These are phyloP conservation scores for Bombus consobrinus DNA, from an alignment of 1,140 invertebrate species.

Conservation along the genomic window DNA sequence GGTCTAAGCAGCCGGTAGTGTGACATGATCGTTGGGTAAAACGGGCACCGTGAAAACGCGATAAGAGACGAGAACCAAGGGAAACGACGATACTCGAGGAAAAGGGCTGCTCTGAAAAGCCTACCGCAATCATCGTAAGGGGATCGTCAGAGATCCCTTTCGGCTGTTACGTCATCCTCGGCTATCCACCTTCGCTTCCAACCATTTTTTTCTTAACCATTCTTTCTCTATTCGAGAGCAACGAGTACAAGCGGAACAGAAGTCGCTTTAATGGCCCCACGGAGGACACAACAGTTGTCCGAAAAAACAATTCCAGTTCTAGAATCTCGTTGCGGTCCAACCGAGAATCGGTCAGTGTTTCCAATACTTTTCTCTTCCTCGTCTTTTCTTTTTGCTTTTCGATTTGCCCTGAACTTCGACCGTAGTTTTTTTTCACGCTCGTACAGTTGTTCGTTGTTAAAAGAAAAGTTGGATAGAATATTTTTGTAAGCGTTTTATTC, in stretches of 20 bases:
- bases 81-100: constrained; percentile 61
- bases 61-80: constrained; percentile 58
- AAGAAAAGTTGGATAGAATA: background rate
- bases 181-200: constrained; percentile 26
- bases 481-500: background rate
- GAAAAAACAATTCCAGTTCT: constrained; percentile 73
- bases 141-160: constrained; percentile 63
- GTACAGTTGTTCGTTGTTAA: background rate
- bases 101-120: constrained; percentile 61
- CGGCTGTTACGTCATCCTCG: constrained; percentile 53
- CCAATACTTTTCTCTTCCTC: constrained; percentile 38
- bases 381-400: constrained; percentile 38
- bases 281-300: constrained; percentile 62
- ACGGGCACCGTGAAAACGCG: constrained; percentile 44
- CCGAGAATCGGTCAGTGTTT: constrained; percentile 67
- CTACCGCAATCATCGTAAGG: constrained; percentile 73
- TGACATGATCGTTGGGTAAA: constrained; percentile 42
- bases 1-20: constrained; percentile 29
- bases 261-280: constrained; percentile 71
- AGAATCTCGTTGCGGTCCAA: constrained; percentile 40
- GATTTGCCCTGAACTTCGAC: constrained; percentile 27
- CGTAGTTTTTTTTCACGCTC: background rate
- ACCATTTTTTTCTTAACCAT: constrained; percentile 12
- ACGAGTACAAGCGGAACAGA: constrained; percentile 46
- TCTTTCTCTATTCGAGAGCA: background rate